Conservation (phyloP, 2,888 invertebrate species). For the Agrilus cyanescens region DNA sequence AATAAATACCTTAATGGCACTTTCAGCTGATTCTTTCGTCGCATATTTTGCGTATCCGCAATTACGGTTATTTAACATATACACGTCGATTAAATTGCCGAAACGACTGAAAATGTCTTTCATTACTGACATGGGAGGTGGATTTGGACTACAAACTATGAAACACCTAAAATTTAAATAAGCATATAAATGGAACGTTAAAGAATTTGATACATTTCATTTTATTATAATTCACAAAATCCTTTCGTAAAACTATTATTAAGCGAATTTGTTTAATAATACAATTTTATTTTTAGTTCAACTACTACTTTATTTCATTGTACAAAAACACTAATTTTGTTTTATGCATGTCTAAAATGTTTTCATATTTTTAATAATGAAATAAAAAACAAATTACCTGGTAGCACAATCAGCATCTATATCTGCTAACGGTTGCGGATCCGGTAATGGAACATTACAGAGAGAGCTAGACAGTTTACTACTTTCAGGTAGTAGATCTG, state of each 20-base stretch:
- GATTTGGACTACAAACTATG: slow-evolving; percentile 48
- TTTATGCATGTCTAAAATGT: too few species aligned
- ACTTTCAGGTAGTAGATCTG: not conserved
- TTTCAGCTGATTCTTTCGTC: slow-evolving; percentile 57
- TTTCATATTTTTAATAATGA: not conserved
- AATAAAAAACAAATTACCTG: slow-evolving; percentile 29
- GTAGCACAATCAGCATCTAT: slow-evolving; percentile 56
- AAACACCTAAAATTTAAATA: slow-evolving; percentile 39
- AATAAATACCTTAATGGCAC: slow-evolving; percentile 52
- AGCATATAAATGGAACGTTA: too few species aligned
- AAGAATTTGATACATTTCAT: too few species aligned
- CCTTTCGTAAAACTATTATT: too few species aligned
- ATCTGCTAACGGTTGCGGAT: slow-evolving; percentile 54
- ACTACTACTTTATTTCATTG: too few species aligned
- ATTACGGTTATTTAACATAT: slow-evolving; percentile 77
- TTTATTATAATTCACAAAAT: too few species aligned
- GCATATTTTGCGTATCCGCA: slow-evolving; percentile 89
- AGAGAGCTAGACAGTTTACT: slow-evolving; percentile 17
- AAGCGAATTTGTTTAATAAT: too few species aligned
- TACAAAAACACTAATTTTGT: too few species aligned
- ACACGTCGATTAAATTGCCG: slow-evolving; percentile 81
- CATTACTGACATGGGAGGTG: slow-evolving; percentile 67
- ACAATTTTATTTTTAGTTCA: too few species aligned
- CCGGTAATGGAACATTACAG: slow-evolving; percentile 61
- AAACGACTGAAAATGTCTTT: slow-evolving; percentile 85